A percentile compares a stretch with the other conserved stretches of the same genome.
Evolutionary conservation across 2,797 vertebrate genomes (phyloP).

Genomic region (Aldrovandia affinis): DNA sequence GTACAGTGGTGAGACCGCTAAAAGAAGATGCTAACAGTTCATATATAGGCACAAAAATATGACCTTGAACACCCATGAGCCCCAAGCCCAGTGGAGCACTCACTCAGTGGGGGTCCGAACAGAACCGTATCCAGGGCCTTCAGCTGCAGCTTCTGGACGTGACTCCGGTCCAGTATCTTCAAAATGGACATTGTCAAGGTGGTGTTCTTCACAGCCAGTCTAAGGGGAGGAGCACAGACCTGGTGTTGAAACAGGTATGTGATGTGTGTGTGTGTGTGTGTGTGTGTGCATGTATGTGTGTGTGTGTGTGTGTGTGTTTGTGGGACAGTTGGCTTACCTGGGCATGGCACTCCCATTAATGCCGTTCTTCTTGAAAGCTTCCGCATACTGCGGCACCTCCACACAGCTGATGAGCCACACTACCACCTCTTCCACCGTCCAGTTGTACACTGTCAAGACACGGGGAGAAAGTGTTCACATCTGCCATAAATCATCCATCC

Average conservation of each 20-base stretch:
- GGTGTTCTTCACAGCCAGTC: conserved; percentile 87
- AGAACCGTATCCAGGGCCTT: conserved; percentile 91
- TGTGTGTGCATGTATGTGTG: neutral
- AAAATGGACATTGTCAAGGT: conserved; percentile 81
- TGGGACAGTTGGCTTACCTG: conserved; percentile 68
- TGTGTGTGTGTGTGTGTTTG: neutral
- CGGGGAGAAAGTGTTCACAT: conserved; percentile 33
- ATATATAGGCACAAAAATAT: too few relatives aligned
- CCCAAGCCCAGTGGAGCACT: conserved; percentile 55
- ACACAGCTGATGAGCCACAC: conserved; percentile 85
- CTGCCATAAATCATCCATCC: neutral
- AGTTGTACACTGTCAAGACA: conserved; percentile 86
- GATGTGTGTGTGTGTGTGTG: neutral
- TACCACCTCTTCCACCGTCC: conserved; percentile 86
- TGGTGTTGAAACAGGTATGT: too few relatives aligned
- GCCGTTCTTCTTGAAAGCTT: conserved; percentile 82
- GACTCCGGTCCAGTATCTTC: conserved; percentile 88
- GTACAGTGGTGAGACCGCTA: neutral
- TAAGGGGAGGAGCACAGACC: conserved; percentile 48
- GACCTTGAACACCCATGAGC: neutral
- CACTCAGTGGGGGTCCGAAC: conserved; percentile 82
- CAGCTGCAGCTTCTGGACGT: conserved; percentile 90
- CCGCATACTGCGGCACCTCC: conserved; percentile 88
- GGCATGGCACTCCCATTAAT: conserved; percentile 88
- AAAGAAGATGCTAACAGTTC: neutral